Evolutionary conservation across 2,797 vertebrate genomes (phyloP), one percentile per base, ranked within the genome.

Genomic region (Streptopelia turtur): DNA sequence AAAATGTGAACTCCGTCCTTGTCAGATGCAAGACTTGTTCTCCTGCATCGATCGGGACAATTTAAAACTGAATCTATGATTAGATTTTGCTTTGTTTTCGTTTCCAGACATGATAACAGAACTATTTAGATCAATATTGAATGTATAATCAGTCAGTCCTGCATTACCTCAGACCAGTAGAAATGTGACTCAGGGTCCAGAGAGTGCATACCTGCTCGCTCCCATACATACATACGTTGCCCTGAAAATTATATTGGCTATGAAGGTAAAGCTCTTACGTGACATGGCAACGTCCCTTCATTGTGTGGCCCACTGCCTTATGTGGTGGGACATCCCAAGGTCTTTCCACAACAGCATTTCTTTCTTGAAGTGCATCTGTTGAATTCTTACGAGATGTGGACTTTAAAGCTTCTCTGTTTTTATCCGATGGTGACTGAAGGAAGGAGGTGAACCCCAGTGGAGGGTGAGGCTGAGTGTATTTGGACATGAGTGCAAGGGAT

Each of bases 211-310:
- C 3, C 8, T 53, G 1, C 30, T 47, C 25, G 18, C 13, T 66
- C 23, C 47, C 30, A 0, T 4, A 5, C 1, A 3, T 2, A 7
- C 8, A 0, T 4, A 1, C 0, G 1, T 13, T 11, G 41, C 13
- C 18, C 61, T 8, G 22, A 8, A 23, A 0, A 0, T 1, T 39
- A 24, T 3, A 0, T 5, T 33, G 16, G 1, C 2, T 0, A 3
- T 6, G 25, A 18, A 5, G 37, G 52, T 2, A 1, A 28, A 20
- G 68, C 37, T 27, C 18, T 55, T 0, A 2, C 1, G 16, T 5
- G 33, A 6, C 30, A 0, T 0, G 15, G 71, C 41, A 0, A 17
- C 1, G 21, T 7, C 24, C 65, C 27, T 39, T 18, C 41, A 2
- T 3, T 7, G 5, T 0, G 7, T 0, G 25, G 39, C 49, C 39